Percentiles rank a stretch among this genome's conserved stretches.
Evolutionary conservation across 2,113 vertebrate species (phyloP).

Genomic region (Panthera leo): DNA sequence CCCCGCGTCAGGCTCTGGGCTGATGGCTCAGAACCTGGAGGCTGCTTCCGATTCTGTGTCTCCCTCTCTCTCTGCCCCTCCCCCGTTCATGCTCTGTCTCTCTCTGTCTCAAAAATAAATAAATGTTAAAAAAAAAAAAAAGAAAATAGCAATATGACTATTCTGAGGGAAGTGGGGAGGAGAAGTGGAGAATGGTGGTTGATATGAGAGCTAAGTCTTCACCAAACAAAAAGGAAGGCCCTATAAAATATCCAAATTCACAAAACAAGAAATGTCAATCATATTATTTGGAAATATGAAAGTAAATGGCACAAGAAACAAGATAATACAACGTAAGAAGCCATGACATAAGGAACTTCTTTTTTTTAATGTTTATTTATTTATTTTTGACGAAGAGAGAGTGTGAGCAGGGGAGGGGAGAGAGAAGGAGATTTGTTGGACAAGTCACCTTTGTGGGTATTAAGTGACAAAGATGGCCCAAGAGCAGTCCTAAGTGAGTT

Average conservation of each 20-base stretch:
- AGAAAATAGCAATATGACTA: neutral
- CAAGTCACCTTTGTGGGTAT: neutral
- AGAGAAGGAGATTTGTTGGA: no score
- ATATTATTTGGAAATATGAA: neutral
- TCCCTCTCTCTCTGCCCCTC: no score
- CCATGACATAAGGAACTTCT: neutral
- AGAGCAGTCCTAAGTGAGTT: neutral
- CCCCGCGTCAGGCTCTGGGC: no score
- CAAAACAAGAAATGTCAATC: neutral
- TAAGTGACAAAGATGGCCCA: neutral
- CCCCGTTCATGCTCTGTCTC: no score
- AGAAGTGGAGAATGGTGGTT: neutral
- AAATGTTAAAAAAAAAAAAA: no score
- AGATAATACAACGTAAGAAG: neutral
- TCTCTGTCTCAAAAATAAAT: no score
- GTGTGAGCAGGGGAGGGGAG: no score
- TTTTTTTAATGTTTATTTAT: neutral
- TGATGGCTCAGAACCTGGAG: no score
- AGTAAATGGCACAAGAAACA: neutral
- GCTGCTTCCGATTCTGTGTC: no score
- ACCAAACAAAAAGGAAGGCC: neutral
- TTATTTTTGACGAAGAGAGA: no score
- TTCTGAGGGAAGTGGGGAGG: neutral
- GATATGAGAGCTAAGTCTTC: neutral
- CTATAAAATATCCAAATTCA: neutral